Percentiles rank a stretch among this genome's conserved stretches.
Conservation (phyloP, 2,888 invertebrate genomes). For the Chloroclystis v-ata region DNA sequence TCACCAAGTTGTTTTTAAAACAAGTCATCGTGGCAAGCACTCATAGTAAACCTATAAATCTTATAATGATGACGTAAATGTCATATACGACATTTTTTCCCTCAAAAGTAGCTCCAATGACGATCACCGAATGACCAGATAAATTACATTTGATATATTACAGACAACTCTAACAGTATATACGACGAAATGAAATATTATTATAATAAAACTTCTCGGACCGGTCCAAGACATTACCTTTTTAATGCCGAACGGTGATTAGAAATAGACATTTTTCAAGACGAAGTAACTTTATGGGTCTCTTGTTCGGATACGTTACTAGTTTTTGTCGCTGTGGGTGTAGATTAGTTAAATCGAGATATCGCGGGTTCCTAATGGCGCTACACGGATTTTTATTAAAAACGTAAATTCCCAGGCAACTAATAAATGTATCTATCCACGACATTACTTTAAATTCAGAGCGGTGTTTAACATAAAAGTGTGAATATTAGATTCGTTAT, state of each 20-base stretch:
- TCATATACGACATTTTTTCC: conserved; percentile 17
- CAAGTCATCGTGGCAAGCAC: background rate
- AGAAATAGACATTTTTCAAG: conserved; percentile 61
- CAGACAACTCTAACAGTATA: conserved; percentile 51
- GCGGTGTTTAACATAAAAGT: conserved; percentile 20
- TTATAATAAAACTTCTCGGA: conserved; percentile 47
- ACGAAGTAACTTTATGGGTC: conserved; percentile 37
- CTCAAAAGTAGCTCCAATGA: conserved; percentile 29
- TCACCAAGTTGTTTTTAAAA: background rate
- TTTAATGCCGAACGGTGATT: conserved; percentile 62
- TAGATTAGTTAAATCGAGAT: conserved; percentile 49
- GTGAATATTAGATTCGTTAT: conserved; percentile 15
- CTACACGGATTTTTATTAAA: conserved; percentile 45
- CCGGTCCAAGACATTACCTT: conserved; percentile 57
- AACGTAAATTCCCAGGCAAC: conserved; percentile 36
- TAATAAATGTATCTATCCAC: conserved; percentile 16
- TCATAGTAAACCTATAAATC: conserved; percentile 2
- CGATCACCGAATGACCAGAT: conserved; percentile 63
- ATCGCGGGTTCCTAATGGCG: conserved; percentile 49
- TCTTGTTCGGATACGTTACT: conserved; percentile 47
- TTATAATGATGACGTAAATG: conserved; percentile 18
- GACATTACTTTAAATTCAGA: conserved; percentile 19
- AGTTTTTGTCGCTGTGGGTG: conserved; percentile 49
- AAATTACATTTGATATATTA: conserved; percentile 68
- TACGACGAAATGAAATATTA: conserved; percentile 65